Base-by-base conservation (phyloP, 2,888 invertebrate species). In the Drosophila barbarae region DNA sequence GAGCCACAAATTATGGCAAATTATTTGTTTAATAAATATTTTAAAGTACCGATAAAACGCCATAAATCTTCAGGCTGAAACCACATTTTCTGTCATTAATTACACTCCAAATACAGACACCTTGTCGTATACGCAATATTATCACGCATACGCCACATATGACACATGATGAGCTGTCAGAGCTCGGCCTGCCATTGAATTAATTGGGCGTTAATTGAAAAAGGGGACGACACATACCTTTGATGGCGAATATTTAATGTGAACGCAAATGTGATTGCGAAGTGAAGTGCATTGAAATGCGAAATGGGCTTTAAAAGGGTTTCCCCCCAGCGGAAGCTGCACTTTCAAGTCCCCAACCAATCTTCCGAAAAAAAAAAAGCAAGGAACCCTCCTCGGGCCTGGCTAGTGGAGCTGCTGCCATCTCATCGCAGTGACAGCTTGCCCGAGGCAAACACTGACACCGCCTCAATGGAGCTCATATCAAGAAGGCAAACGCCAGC, bases 361-460 rank as follows among this genome's bases (percentile, higher is more conserved):
- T 46, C 28, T 30, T 4, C 28, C 44, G 10, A 42, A 8, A 26
- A 28, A 26, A 28, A 1, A 12, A 10, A 26, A 26, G 7, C 1
- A 26, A 7, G 26, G 26, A 26, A 18, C 28, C 32, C 21, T 30
- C 12, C 13, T 12, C 41, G 10, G 12, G 18, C 12, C 2, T 4
- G 4, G 41, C 41, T 13, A 13, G 8, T 4, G 23, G 21, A 39
- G 10, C 34, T 39, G 10, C 34, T 39, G 34, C 41, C 23, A 39
- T 54, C 65, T 65, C 57, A 51, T 60, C 26, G 59, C 58, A 51
- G 12, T 41, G 67, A 26, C 65, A 70, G 68, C 72, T 67, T 70
- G 77, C 77, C 70, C 54, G 61, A 51, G 73, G 72, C 76, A 75
- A 75, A 81, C 75, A 77, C 75, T 69, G 57, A 41, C 69, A 46